A percentile compares a stretch with the other conserved stretches of the same genome.
Conservation (phyloP, 2,797 vertebrate species). For the Gadopsis marmoratus region DNA sequence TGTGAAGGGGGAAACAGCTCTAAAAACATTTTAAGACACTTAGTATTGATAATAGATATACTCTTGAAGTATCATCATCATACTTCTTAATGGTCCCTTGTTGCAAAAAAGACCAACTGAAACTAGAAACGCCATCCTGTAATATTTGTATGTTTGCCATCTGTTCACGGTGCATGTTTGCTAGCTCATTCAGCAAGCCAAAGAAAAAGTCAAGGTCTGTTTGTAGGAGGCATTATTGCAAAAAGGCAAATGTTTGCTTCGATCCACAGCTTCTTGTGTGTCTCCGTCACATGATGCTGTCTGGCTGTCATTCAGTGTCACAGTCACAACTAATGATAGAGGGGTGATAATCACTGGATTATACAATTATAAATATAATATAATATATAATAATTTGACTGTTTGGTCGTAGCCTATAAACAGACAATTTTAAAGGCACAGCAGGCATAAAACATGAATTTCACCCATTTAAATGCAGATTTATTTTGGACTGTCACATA, state of each 20-base stretch:
- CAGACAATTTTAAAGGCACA: neutral
- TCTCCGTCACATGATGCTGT: neutral
- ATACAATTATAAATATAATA: neutral
- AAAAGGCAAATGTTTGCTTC: constrained; percentile 19
- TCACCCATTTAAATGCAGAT: neutral
- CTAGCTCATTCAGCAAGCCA: neutral
- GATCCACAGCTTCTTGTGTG: constrained; percentile 1
- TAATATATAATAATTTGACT: too few relatives aligned
- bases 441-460: neutral
- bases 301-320: neutral
- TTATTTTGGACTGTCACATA: neutral
- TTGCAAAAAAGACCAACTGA: neutral
- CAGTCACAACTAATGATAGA: neutral
- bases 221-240: neutral
- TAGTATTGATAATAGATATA: too few relatives aligned
- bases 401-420: too few relatives aligned
- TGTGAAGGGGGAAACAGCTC: constrained; percentile 25
- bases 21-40: neutral
- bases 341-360: neutral
- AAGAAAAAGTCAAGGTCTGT: constrained; percentile 1
- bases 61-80: too few relatives aligned
- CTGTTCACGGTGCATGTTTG: constrained; percentile 6
- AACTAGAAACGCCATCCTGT: neutral
- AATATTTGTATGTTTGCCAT: neutral
- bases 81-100: neutral